A percentile compares a stretch with the other conserved stretches of the same genome.
phyloP scores from a whole-genome alignment of 2,113 vertebrate genomes.

The Redunca redunca region DNA sequence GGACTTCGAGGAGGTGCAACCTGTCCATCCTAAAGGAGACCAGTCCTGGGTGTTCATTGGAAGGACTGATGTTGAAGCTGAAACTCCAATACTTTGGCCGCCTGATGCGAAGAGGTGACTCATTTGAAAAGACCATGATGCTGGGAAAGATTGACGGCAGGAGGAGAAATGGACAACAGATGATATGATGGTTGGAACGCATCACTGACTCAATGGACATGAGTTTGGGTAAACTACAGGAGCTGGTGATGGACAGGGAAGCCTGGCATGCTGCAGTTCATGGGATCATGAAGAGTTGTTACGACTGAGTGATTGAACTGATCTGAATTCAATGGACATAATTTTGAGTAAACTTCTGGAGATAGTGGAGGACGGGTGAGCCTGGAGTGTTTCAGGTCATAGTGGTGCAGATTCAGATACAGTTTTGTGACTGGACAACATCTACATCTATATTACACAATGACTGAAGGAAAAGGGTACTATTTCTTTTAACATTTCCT shows the following conservation, averaged over 20 bases:
- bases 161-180: neutral
- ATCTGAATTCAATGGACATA: neutral
- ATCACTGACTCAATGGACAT: neutral
- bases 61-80: neutral
- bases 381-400: neutral
- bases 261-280: accelerated
- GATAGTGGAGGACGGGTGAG: neutral
- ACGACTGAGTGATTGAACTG: neutral
- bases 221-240: neutral
- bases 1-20: neutral
- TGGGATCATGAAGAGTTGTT: neutral
- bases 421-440: neutral
- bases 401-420: neutral
- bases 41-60: neutral
- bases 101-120: accelerated
- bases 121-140: neutral
- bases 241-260: neutral
- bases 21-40: neutral
- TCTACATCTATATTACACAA: neutral
- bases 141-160: neutral
- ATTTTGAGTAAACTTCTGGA: neutral
- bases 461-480: neutral
- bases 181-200: neutral
- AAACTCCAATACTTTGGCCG: neutral
- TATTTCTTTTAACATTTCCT: neutral